A percentile compares a stretch with the other conserved stretches of the same genome.
Conservation (phyloP, 2,888 invertebrate species). For the Tetragonisca angustula region DNA sequence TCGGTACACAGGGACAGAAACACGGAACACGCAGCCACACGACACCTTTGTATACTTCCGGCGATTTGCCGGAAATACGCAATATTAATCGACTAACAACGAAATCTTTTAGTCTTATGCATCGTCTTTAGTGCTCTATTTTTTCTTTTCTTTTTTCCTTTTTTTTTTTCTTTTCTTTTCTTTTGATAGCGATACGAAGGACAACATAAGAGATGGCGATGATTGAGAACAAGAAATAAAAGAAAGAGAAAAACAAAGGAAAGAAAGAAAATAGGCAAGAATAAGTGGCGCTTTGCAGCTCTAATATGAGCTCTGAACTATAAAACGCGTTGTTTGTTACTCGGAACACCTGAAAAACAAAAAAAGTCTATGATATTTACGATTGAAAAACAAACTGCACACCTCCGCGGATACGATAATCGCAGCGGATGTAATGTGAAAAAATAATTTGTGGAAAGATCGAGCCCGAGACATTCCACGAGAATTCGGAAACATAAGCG, state of each 20-base stretch:
- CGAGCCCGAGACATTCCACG: constrained; percentile 82
- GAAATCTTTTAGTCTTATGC: constrained; percentile 78
- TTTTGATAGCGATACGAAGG: background rate
- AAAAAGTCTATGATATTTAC: constrained; percentile 76
- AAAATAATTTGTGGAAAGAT: constrained; percentile 78
- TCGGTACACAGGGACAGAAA: background rate
- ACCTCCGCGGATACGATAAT: constrained; percentile 71
- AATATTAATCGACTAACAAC: constrained; percentile 79
- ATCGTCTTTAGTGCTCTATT: constrained; percentile 64
- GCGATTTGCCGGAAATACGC: constrained; percentile 37
- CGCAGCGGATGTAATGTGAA: constrained; percentile 70
- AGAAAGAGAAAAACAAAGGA: background rate
- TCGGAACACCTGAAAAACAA: constrained; percentile 67
- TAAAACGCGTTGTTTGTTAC: constrained; percentile 78
- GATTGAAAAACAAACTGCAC: constrained; percentile 69
- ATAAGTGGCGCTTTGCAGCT: constrained; percentile 68
- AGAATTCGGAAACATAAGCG: constrained; percentile 81
- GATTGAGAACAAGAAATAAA: background rate
- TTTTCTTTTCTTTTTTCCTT: background rate
- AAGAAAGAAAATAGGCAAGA: background rate
- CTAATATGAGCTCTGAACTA: constrained; percentile 79
- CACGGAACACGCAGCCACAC: constrained; percentile 28
- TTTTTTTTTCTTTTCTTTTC: background rate
- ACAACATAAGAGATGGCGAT: background rate
- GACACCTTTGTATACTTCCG: constrained; percentile 35